Conservation (phyloP, 1,140 invertebrate species). For the Cydia strobilella region DNA sequence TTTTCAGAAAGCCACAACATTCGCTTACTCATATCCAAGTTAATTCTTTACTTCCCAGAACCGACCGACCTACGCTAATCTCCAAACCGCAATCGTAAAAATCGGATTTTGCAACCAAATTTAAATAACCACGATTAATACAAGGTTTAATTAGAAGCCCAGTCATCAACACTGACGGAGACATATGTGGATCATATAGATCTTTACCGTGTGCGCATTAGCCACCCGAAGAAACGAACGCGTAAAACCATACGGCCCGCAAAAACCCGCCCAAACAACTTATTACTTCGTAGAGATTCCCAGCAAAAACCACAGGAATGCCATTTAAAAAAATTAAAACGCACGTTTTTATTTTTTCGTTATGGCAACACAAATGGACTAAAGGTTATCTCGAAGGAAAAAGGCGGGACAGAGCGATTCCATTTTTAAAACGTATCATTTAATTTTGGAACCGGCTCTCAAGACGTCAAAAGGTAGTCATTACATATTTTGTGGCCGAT, state of each 20-base stretch:
- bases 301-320: conserved; percentile 77
- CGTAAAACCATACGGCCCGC: conserved; percentile 63
- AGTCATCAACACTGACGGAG: conserved; percentile 63
- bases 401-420: conserved; percentile 78
- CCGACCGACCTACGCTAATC: conserved; percentile 65
- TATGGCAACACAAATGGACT: conserved; percentile 73
- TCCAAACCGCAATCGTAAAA: conserved; percentile 66
- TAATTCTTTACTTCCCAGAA: conserved; percentile 68
- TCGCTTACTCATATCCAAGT: conserved; percentile 58
- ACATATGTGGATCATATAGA: conserved; percentile 45
- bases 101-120: conserved; percentile 58
- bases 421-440: conserved; percentile 81
- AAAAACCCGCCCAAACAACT: conserved; percentile 69
- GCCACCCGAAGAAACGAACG: conserved; percentile 55
- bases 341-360: conserved; percentile 72
- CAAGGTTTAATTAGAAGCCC: conserved; percentile 64
- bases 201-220: conserved; percentile 54
- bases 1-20: conserved; percentile 12
- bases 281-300: conserved; percentile 71
- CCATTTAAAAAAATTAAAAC: conserved; percentile 79
- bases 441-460: conserved; percentile 79
- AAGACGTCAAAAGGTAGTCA: conserved; percentile 79
- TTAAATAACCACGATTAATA: conserved; percentile 74
- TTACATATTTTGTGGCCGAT: conserved; percentile 73
- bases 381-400: conserved; percentile 78